Base-by-base conservation (phyloP, 2,113 vertebrate species). In the Pluvianellus socialis region DNA sequence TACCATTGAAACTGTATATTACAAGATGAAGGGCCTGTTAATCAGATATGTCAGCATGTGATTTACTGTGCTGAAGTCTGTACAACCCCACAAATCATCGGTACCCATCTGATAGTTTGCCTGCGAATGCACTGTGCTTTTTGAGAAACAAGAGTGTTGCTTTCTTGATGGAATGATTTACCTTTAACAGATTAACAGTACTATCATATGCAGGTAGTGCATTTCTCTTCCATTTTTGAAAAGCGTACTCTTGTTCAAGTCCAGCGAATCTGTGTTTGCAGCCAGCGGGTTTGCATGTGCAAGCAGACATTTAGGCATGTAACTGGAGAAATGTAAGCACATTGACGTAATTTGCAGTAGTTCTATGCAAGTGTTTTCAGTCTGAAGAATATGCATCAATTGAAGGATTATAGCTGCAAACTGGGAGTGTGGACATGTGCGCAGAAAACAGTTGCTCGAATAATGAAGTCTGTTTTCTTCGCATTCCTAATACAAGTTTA, bases 1-100 rank as follows among this genome's bases (percentile, higher is more conserved):
- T 76, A 38, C 23, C 8, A 14, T 2, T 74, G 65, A 79, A 80
- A 63, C 38, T 0, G 0, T 58, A 0, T 53, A 19, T 65, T 61
- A 40, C 38, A 77, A 55, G 12, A 62, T 33, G 18, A 15, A 81
- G 18, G 23, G 19, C 13, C 16, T 79, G 22, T 77, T 79, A 73
- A 58, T 80, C 17, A 32, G 52, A 1, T 79, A 59, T 6, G 8
- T 55, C 33, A 85, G 23, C 1, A 2, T 19, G 10, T 67, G 21
- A 42, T 63, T 72, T 91, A 35, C 23, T 91, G 21, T 83, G 30
- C 44, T 86, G n/a, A 58, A 70, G 38, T 50, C 30, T n/a, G 4
- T 53, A 27, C 7, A 62, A 7, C 55, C 35, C 10, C 18, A 53
- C 3, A 7, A 47, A 72, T 66, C 16, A 45, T 38, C 27, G 70